Evolutionary conservation across 2,888 invertebrate genomes (phyloP), one percentile per base, ranked within the genome.

Genomic region (Acheta domesticus): DNA sequence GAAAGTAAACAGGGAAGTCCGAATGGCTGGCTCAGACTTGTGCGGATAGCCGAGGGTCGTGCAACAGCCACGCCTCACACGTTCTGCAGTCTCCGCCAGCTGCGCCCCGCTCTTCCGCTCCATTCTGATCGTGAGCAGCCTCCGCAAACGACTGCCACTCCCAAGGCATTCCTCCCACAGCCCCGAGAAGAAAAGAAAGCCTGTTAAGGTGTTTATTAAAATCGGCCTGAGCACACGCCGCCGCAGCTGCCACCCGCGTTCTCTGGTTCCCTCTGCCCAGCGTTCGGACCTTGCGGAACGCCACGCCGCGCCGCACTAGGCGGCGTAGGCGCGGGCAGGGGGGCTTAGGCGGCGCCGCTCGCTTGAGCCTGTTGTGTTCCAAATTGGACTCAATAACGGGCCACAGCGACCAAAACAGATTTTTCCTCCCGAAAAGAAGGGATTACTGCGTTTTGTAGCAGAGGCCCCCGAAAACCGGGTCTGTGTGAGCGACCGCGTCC

Each of bases 141-240:
- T 5, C 36, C 62, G 62, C 14, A 62, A 62, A 62, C 4, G 16
- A 2, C 62, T 62, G 19, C n/a, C 14, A 62, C 3, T 62, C 14
- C 62, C 62, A 11, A 62, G 16, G 62, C 12, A 62, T 62, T 2
- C 62, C 62, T n/a, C n/a, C 62, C 62, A 3, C 62, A 62, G 3
- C 2, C 11, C 4, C 62, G 14, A 62, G 16, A 62, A 62, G 62
- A 62, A 62, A 62, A 62, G 62, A 16, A 62, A 62, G 62, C 62
- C n/a, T 62, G 62, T 62, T 62, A 62, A 62, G n/a, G 62, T 62
- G 62, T 62, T 62, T 62, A 62, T 62, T 62, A 62, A 62, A 62
- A 62, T 62, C 62, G 62, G 14, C 62, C 62, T 62, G n/a, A 62
- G 62, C 62, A 19, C 62, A n/a, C 14, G 14, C 62, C 16, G 62